Evolutionary conservation across 2,888 invertebrate genomes (phyloP), one percentile per base, ranked within the genome.

Genomic region (Agonopterix subpropinquella): DNA sequence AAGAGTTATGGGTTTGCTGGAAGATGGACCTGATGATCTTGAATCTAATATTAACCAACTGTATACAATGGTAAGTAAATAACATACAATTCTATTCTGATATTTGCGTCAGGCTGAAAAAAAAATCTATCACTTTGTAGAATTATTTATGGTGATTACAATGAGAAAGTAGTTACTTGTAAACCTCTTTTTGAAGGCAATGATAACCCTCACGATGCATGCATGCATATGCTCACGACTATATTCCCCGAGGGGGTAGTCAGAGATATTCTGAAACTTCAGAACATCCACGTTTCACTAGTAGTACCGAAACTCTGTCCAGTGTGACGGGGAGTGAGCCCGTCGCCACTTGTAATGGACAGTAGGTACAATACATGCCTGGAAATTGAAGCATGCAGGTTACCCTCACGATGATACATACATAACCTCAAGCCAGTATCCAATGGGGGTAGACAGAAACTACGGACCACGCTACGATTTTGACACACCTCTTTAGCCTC

Each of bases 41-140:
- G 89, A 92, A 55, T 85, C 90, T 0, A 91, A 90, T 58, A 91
- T 92, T 11, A 92, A 94, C 68, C 91, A 92, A 64, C 79, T 93
- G 5, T 93, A 90, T 65, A 77, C 89, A 71, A 92, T 91, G 75
- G 92, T 90, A 72, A 39, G 64, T 67, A 18, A 7, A 10, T 39
- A 39, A n/a, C 39, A 39, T n/a, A n/a, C 1, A 1, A 2, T 39
- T 10, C 10, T 11, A n/a, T 39, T n/a, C 10, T 10, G 2, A 39
- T 1, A 39, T 4, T 39, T 10, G n/a, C 2, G 37, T 9, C 1
- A n/a, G 9, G 10, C 4, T n/a, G 2, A 39, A 10, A 11, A 39
- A 11, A 39, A n/a, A 39, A 4, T 0, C n/a, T 37, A 9, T 37
- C 9, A 37, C 3, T 37, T 2, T 37, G 37, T 18, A 4, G 2